Evolutionary conservation across 2,888 invertebrate genomes (phyloP), one percentile per base, ranked within the genome.

Genomic region (Drosophila kuntzei): DNA sequence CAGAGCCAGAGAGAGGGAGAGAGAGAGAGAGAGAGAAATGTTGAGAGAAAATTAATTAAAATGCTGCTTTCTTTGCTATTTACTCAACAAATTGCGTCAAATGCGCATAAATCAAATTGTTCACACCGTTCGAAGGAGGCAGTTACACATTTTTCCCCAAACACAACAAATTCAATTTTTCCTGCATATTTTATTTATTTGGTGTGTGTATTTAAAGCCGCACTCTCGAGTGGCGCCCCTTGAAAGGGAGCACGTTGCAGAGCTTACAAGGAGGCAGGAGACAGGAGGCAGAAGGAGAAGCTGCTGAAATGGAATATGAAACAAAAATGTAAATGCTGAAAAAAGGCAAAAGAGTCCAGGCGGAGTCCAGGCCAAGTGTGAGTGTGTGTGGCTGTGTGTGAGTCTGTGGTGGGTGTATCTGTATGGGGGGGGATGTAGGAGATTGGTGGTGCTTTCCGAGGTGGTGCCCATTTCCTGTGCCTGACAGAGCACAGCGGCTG

Each of bases 81-180:
- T 86, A 70, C 89, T 81, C 81, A 85, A 77, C 85, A 81, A 89
- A 85, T 85, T 87, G 81, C 79, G 79, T 71, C 79, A 87, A 85
- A 84, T 86, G 87, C 71, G 87, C 85, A 85, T 85, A 85, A 85
- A 85, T 85, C 89, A 85, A 84, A 80, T 80, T 76, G 79, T 78
- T 84, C 73, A 68, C 88, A 87, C 88, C 76, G 73, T 76, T 79
- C 82, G 51, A 85, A 63, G 57, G 62, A 54, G 22, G 18, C 37
- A 47, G 41, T 39, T 57, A 20, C 57, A 60, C 36, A 46, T 25
- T 53, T 46, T 14, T n/a, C 34, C 39, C 46, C 43, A 44, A 50
- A 50, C 20, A 51, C 51, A 50, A 54, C 63, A 79, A 79, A 85
- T 87, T 82, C 70, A 85, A 81, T 87, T 87, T 79, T 70, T 62